A percentile compares a stretch with the other conserved stretches of the same genome.
phyloP scores from a whole-genome alignment of 1,140 invertebrate genomes.

The Anastatus disparis region DNA sequence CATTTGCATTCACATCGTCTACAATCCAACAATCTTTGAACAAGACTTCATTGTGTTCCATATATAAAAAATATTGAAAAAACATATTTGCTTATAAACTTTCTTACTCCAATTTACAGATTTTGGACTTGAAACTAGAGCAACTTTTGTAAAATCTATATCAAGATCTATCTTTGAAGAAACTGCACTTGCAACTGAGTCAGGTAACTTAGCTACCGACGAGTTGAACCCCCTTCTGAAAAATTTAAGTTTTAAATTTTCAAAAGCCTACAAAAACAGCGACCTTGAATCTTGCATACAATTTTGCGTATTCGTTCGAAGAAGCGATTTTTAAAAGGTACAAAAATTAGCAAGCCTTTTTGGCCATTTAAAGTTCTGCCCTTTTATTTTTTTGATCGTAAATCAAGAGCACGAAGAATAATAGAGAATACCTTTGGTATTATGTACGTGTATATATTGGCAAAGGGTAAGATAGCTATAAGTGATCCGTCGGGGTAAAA shows the following conservation, averaged over 20 bases:
- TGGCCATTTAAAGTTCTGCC: slow-evolving; percentile 42
- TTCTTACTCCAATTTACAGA: no score
- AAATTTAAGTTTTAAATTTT: no score
- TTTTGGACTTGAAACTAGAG: no score
- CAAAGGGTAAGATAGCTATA: neutral
- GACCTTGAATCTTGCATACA: slow-evolving; percentile 62
- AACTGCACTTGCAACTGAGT: slow-evolving; percentile 61
- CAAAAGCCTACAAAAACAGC: slow-evolving; percentile 41
- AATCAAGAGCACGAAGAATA: slow-evolving; percentile 57
- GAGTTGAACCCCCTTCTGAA: slow-evolving; percentile 46
- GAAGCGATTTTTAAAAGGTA: no score
- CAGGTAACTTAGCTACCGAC: slow-evolving; percentile 50
- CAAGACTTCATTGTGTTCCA: no score
- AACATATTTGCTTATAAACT: no score
- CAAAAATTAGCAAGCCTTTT: slow-evolving; percentile 56
- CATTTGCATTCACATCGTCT: no score
- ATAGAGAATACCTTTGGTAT: no score
- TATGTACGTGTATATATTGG: neutral
- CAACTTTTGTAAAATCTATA: no score
- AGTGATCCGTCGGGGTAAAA: neutral
- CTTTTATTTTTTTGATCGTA: slow-evolving; percentile 57
- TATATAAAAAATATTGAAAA: no score
- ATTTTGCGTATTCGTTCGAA: slow-evolving; percentile 57
- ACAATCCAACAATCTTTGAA: no score
- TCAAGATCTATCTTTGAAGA: slow-evolving; percentile 46